Conservation (phyloP, 2,797 vertebrate species). For the Eremophila alpestris region DNA sequence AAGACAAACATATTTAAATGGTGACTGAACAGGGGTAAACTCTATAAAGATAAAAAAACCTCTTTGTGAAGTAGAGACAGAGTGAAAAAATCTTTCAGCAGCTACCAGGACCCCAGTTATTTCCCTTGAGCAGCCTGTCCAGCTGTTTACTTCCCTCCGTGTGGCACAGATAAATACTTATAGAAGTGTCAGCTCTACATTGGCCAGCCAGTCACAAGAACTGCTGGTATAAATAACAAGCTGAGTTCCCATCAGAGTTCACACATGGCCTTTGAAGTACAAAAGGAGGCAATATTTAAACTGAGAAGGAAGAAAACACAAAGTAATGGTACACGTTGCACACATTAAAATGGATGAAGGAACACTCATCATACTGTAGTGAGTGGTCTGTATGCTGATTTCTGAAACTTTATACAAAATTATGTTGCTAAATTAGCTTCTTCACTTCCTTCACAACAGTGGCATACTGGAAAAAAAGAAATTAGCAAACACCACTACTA, state of each 20-base stretch:
- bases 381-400: not conserved
- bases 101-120: not conserved
- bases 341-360: not conserved
- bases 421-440: not conserved
- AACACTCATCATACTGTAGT: not conserved
- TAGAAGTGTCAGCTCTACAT: not conserved
- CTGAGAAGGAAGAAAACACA: not conserved
- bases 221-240: not conserved
- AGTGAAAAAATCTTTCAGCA: not conserved
- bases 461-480: not conserved
- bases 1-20: not conserved
- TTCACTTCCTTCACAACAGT: not conserved
- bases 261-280: not conserved
- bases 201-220: constrained; percentile 20
- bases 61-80: not conserved
- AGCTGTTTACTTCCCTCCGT: not conserved
- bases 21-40: not conserved
- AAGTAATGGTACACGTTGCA: accelerated
- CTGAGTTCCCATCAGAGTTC: not conserved
- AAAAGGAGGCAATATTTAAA: not conserved
- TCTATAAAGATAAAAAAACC: not conserved
- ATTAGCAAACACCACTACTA: not conserved
- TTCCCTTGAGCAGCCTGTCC: not conserved
- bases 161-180: not conserved
- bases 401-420: not conserved